Evolutionary conservation across 2,113 vertebrate genomes (phyloP), one percentile per base, ranked within the genome.

Genomic region (Lethenteron reissneri): DNA sequence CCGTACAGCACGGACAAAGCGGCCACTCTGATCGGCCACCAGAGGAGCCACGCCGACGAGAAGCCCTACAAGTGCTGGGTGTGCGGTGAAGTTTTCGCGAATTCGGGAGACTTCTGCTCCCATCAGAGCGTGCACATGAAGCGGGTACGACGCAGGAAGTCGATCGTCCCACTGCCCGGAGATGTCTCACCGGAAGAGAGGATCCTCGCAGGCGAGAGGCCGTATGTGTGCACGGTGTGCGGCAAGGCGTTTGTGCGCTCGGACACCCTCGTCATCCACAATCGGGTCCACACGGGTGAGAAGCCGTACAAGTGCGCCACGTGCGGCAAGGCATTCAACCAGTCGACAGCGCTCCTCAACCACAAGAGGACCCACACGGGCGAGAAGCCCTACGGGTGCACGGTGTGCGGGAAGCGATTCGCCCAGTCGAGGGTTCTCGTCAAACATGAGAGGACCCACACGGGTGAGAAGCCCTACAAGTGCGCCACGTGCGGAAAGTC

Each of bases 241-340:
- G 86, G 84, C 56, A 83, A 92, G 74, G 88, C 87, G 58, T 92
- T 91, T 76, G 83, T 88, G 8, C 88, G 90, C 2, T 88, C 88
- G 1, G 88, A 87, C 56, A 94, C 87, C 76, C 76, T 90, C 56
- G 86, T 90, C 58, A 91, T 90, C 77, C 89, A 94, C 79, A 89
- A 86, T 71, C 87, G 87, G 70, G 89, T 83, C 75, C 89, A 92
- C 74, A 86, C 88, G 76, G 87, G 85, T 0, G 89, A 88, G 3
- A 82, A 84, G 73, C 64, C 64, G 25, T 92, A 87, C 76, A 80
- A 83, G 74, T 91, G 89, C 73, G 82, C 83, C 1, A 78, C 86
- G 73, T 94, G 88, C 76, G 82, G 84, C 64, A 88, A 89, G 25
- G 84, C 85, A 75, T 92, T 89, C 77, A 83, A 85, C 41, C 88